phyloP scores from a whole-genome alignment of 2,797 vertebrate species.

The Silurus lanzhouensis region DNA sequence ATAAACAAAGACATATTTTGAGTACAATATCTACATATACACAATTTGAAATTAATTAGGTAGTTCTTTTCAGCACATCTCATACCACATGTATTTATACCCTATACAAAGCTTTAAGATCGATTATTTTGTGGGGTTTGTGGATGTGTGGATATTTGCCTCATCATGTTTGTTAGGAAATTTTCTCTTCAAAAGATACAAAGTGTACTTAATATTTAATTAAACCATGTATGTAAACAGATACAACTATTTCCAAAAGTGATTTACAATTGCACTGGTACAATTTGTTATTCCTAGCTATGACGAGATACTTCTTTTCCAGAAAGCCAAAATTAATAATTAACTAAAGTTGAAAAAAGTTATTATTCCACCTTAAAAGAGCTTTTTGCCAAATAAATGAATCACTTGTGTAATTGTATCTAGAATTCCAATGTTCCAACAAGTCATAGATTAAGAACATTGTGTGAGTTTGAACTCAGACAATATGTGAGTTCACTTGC shows the following conservation, averaged over 20 bases:
- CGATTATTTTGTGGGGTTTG: background rate
- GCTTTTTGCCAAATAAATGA: background rate
- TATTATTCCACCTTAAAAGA: background rate
- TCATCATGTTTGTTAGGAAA: background rate
- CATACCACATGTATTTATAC: background rate
- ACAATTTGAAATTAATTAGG: background rate
- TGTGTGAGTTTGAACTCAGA: background rate
- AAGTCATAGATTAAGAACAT: background rate
- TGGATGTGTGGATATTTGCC: background rate
- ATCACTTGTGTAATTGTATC: background rate
- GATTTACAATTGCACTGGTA: constrained; percentile 15
- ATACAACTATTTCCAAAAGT: background rate
- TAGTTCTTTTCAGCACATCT: background rate
- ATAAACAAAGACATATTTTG: background rate
- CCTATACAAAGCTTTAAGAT: background rate
- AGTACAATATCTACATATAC: background rate
- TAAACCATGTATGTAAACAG: background rate
- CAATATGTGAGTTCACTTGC: background rate
- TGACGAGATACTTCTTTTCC: background rate
- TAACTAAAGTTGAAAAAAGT: background rate
- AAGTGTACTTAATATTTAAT: background rate
- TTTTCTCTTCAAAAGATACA: background rate
- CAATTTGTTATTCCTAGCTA: constrained; percentile 25
- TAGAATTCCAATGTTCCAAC: background rate
- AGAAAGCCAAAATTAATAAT: constrained; percentile 39